Percentiles rank a stretch among this genome's conserved stretches.
Conservation (phyloP, 2,113 vertebrate genomes). For the Seriola aureovittata region DNA sequence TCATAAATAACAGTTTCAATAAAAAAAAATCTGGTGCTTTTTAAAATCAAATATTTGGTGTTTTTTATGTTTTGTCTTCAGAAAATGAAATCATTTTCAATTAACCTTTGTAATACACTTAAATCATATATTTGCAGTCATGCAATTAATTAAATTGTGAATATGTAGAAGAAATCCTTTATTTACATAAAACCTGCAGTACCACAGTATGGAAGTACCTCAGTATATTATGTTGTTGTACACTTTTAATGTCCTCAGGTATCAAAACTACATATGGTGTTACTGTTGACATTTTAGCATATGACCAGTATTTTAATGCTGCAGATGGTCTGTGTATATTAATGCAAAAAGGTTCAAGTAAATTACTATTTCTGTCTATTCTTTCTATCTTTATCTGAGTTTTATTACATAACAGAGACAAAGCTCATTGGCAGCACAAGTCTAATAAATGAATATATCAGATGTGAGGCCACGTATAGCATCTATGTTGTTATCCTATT, state of each 20-base stretch:
- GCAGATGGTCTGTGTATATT: no score
- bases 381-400: no score
- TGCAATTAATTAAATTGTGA: neutral
- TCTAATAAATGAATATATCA: no score
- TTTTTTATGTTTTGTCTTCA: conserved; percentile 1
- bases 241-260: no score
- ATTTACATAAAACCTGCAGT: neutral
- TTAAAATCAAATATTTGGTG: conserved; percentile 5
- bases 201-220: neutral
- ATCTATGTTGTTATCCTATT: neutral
- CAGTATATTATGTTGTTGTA: no score
- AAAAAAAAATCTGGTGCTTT: neutral
- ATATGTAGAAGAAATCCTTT: neutral
- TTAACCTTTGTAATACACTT: neutral
- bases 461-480: no score
- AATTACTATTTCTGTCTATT: no score
- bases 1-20: neutral
- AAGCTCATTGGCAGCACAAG: neutral
- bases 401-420: neutral
- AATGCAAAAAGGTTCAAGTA: no score
- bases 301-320: no score
- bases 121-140: neutral
- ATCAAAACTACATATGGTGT: no score
- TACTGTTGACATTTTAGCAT: no score
- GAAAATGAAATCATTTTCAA: neutral